phyloP scores from a whole-genome alignment of 2,797 vertebrate species.

The Tauraco hartlaubi region DNA sequence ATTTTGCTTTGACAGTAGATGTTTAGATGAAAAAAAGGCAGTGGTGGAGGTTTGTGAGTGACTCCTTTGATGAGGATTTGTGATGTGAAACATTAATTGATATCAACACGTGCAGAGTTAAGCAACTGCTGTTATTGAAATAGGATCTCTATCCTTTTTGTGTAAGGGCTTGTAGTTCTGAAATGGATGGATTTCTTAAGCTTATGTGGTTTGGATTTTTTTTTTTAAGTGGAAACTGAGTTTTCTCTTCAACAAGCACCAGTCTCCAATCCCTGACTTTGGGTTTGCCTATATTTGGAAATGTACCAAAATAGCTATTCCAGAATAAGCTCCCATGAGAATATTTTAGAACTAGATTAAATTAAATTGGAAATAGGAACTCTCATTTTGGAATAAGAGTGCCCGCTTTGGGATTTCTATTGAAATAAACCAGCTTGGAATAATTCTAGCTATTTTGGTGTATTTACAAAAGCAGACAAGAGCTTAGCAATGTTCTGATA shows the following conservation, averaged over 20 bases:
- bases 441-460: conserved; percentile 54
- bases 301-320: conserved; percentile 34
- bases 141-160: neutral
- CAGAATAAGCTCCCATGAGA: conserved; percentile 33
- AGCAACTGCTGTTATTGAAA: neutral
- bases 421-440: conserved; percentile 31
- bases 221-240: neutral
- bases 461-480: conserved; percentile 33
- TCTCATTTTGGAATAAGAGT: conserved; percentile 55
- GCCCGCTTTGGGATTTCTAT: conserved; percentile 47
- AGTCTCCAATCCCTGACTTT: conserved; percentile 4
- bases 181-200: neutral
- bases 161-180: neutral
- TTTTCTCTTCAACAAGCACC: conserved; percentile 13
- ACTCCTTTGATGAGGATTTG: neutral
- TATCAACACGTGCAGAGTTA: neutral
- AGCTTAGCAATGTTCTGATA: conserved; percentile 35
- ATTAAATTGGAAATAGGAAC: conserved; percentile 55
- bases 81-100: conserved; percentile 11
- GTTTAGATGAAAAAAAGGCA: neutral
- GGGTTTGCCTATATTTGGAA: conserved; percentile 31
- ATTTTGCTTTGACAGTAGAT: neutral
- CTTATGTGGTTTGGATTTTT: neutral
- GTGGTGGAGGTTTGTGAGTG: neutral
- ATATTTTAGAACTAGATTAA: conserved; percentile 59